Conservation (phyloP, 2,113 vertebrate species). For the Bufo bufo region DNA sequence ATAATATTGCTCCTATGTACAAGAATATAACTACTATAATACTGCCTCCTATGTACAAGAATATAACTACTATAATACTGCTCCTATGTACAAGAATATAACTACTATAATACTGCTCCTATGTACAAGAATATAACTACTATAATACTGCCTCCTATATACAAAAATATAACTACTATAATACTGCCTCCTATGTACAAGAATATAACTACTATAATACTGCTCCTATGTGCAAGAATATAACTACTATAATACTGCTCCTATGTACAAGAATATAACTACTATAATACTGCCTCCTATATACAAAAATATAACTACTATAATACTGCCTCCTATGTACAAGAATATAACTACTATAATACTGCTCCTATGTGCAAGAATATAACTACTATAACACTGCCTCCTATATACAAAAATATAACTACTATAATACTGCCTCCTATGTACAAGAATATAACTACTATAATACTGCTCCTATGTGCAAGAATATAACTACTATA, state of each 20-base stretch:
- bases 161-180: not conserved
- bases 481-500: too few species aligned
- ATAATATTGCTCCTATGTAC: too few species aligned
- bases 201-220: not conserved
- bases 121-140: not conserved
- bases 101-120: too few species aligned
- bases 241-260: not conserved
- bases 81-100: too few species aligned
- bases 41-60: too few species aligned
- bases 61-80: too few species aligned
- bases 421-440: too few species aligned
- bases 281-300: slow-evolving; percentile 11
- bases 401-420: too few species aligned
- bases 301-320: not conserved
- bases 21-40: too few species aligned
- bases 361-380: not conserved
- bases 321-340: not conserved
- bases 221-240: not conserved
- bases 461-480: too few species aligned
- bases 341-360: not conserved
- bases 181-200: not conserved
- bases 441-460: too few species aligned
- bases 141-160: not conserved
- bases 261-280: not conserved
- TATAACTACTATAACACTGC: too few species aligned